Base-by-base conservation (phyloP, 2,113 vertebrate genomes). In the Meleagris gallopavo region DNA sequence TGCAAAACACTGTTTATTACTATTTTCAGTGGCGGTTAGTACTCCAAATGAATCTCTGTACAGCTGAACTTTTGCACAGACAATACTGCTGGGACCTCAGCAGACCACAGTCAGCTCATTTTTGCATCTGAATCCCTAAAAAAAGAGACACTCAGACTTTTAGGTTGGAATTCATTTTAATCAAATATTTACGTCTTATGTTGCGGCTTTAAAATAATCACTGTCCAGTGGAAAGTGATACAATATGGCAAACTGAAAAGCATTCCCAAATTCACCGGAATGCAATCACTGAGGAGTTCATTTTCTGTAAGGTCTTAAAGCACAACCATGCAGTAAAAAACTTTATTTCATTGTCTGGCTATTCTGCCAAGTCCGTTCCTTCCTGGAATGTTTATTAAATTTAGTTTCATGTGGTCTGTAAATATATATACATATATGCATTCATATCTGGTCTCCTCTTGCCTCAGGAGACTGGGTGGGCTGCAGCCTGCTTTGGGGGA, bases 361-460 rank as follows among this genome's bases (percentile, higher is more conserved):
- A 58, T 81, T 90, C 55, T 2, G 11, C 40, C 71, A 95, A 95
- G 89, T 80, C 83, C 91, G 69, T 95, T 94, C 72, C 74, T 95
- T 96, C 74, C 94, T 92, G 92, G 76, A 96, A 95, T 83, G 62
- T 93, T 93, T 95, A 96, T 97, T 96, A 90, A 85, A 89, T 86
- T 54, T 36, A 34, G 32, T 93, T 97, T 40, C 40, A 84, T 91
- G 79, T 0, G 1, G 43, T 81, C 86, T 84, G 61, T 80, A 71
- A 82, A 87, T 57, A 77, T 65, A 80, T 91, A 82, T 5, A n/a
- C 16, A 57, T 7, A 36, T 4, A 50, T 12, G 29, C 3, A 13
- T 34, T 55, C 45, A 71, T 71, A 45, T 5, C 29, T 20, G 21
- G 46, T 74, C 43, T 73, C 86, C 38, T 86, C 5, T 65, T 32